A percentile compares a stretch with the other conserved stretches of the same genome.
These are phyloP conservation scores for Venustaconcha ellipsiformis DNA, from an alignment of 1,140 invertebrate species.

Conservation along the genomic window DNA sequence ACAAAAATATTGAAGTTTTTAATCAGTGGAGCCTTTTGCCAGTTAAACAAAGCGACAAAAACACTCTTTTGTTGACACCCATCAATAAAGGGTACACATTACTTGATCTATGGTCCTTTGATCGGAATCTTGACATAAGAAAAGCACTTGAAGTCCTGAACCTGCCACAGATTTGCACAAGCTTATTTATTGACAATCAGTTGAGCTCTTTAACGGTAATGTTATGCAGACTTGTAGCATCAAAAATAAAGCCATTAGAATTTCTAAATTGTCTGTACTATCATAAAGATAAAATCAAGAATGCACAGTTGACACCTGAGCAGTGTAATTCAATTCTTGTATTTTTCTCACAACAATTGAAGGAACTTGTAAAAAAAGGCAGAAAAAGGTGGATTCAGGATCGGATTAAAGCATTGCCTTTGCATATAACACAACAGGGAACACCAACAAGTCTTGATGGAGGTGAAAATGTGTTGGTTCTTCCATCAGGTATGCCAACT, in stretches of 20 bases:
- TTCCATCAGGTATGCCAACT: constrained; percentile 5
- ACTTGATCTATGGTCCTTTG: not conserved
- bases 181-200: not conserved
- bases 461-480: not conserved
- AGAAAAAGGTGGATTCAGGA: too few species aligned
- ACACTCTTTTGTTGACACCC: not conserved
- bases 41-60: too few species aligned
- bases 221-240: not conserved
- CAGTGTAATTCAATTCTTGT: not conserved
- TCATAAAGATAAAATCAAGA: not conserved
- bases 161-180: not conserved
- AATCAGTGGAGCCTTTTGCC: constrained; percentile 16
- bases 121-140: not conserved
- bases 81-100: not conserved
- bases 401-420: not conserved
- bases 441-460: not conserved
- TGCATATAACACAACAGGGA: constrained; percentile 3
- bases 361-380: not conserved
- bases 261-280: constrained; percentile 4
- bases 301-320: not conserved
- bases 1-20: constrained; percentile 1
- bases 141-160: not conserved
- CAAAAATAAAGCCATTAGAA: not conserved
- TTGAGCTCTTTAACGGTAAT: not conserved
- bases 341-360: constrained; percentile 1